Base-by-base conservation (phyloP, 2,113 vertebrate genomes). In the Balaeniceps rex region DNA sequence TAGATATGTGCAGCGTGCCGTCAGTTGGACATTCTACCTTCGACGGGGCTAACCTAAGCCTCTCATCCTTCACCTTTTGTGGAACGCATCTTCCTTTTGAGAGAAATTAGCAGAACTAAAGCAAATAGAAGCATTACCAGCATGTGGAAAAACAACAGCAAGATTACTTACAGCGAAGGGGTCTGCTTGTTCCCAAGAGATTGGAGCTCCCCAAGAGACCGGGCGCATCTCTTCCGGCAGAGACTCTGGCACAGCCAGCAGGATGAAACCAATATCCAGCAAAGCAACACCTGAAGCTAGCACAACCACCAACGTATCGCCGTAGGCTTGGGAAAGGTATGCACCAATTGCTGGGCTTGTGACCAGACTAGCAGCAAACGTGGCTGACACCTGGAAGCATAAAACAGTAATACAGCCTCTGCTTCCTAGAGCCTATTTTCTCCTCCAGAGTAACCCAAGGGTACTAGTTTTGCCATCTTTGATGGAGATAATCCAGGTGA, bases 201-300 rank as follows among this genome's bases (percentile, higher is more conserved):
- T 99, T 2, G 99, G 99, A 2, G 99, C 99, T 66, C 99, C 99
- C 99, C 99, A 99, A 2, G 99, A 99, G 4, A 99, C 99, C 0
- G 99, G 99, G 55, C 99, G 98, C 99, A 99, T 99, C 95, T 99
- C 99, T 76, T 99, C 99, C 0, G 99, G 99, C 96, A 99, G 98
- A 0, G 99, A 99, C 96, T 99, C 99, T 0, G 99, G 99, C 81
- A 99, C 99, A 5, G 98, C 99, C 96, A 99, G 98, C 90, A 99
- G 97, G 96, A 99, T 99, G 98, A 99, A 99, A 91, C 98, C 99
- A 86, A 99, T 99, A 80, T 99, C 99, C 70, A 99, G 98, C 78
- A 99, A 93, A 40, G 99, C 99, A 9, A 99, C 98, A 29, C 98
- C 98, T 2, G 99, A 99, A 40, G 99, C 99, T 58, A 99, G 93